Percentiles rank a stretch among this genome's conserved stretches.
These are phyloP conservation scores for Melanostigma gelatinosum DNA, from an alignment of 2,113 vertebrate genomes.

Conservation along the genomic window DNA sequence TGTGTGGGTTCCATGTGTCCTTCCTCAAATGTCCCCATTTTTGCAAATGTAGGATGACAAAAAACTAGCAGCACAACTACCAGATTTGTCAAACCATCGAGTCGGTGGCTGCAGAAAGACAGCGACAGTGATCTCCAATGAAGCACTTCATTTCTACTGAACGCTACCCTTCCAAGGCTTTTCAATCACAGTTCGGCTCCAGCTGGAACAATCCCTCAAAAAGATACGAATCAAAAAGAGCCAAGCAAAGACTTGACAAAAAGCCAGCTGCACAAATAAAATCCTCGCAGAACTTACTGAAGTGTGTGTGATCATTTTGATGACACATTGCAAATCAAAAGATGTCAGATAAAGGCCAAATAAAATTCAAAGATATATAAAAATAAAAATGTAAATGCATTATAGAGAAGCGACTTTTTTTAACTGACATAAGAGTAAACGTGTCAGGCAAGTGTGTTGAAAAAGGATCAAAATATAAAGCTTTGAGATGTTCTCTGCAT, in stretches of 20 bases:
- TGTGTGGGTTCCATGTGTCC: background rate
- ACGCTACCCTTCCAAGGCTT: constrained; percentile 16
- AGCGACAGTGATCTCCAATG: background rate
- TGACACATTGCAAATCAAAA: constrained; percentile 57
- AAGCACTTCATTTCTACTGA: constrained; percentile 21
- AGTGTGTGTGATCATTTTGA: constrained; percentile 32
- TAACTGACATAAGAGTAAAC: background rate
- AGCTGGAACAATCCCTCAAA: constrained; percentile 11
- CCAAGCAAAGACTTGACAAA: constrained; percentile 12
- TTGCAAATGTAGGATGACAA: background rate
- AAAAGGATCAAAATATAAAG: background rate
- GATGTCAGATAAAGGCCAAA: constrained; percentile 28
- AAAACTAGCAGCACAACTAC: background rate
- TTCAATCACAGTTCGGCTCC: constrained; percentile 24
- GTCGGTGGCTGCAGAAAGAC: constrained; percentile 6
- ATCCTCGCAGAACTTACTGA: constrained; percentile 9
- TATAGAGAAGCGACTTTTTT: background rate
- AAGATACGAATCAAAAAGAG: constrained; percentile 31
- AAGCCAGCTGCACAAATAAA: constrained; percentile 29
- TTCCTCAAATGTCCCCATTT: background rate
- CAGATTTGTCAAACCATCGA: background rate
- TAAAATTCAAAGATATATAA: no score
- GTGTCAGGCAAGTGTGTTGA: background rate
- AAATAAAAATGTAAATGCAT: background rate
- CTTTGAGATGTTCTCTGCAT: background rate